Percentiles rank a stretch among this genome's conserved stretches.
phyloP scores from a whole-genome alignment of 2,113 vertebrate species.

The Desmodus rotundus region DNA sequence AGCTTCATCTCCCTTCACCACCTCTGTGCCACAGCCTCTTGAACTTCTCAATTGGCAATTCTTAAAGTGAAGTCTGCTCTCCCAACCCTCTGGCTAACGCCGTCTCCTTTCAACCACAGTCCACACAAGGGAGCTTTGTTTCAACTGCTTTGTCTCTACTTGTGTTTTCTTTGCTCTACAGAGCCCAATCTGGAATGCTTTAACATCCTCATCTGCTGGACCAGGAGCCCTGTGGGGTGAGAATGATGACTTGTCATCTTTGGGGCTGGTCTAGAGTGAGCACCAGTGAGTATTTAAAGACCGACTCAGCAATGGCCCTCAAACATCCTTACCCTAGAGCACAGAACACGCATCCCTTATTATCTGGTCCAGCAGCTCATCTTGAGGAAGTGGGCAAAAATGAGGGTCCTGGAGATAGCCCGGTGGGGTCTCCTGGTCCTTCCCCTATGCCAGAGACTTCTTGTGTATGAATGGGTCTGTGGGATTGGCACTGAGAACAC shows the following conservation, averaged over 20 bases:
- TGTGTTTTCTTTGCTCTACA: background rate
- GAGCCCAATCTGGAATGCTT: background rate
- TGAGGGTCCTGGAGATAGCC: background rate
- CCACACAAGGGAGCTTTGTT: background rate
- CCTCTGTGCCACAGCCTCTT: background rate
- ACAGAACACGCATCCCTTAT: background rate
- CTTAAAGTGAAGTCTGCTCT: slow-evolving; percentile 13
- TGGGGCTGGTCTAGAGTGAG: background rate
- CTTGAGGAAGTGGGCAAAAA: background rate
- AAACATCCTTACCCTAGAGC: background rate
- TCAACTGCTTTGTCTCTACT: background rate
- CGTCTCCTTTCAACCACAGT: background rate
- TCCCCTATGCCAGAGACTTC: background rate
- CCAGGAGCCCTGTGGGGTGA: background rate
- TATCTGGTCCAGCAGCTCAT: background rate
- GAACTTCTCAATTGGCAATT: background rate
- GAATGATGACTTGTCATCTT: background rate
- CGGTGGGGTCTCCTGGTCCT: background rate
- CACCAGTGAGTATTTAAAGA: background rate
- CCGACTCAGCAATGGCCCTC: background rate
- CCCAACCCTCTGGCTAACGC: background rate
- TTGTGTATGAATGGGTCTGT: background rate
- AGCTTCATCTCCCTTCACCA: background rate
- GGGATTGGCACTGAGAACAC: background rate
- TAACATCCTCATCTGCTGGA: background rate